Conservation (phyloP, 1,140 invertebrate species). For the Cydia amplana region DNA sequence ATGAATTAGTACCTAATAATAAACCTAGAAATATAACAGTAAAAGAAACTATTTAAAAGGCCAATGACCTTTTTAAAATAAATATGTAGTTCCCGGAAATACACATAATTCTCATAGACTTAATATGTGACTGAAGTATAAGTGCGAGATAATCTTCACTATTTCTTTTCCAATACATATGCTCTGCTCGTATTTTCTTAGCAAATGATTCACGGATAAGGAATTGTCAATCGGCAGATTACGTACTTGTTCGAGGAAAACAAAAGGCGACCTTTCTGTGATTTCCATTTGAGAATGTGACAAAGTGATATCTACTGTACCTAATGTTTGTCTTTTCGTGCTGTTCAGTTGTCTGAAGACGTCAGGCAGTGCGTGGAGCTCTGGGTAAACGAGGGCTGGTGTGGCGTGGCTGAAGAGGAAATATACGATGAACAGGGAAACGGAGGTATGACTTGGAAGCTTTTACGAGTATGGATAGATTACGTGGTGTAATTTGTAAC, state of each 20-base stretch:
- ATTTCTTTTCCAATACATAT: neutral
- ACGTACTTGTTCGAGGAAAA: conserved; percentile 11
- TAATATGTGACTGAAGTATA: neutral
- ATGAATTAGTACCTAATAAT: neutral
- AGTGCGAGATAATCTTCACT: neutral
- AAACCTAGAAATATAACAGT: neutral
- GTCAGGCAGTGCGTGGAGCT: conserved; percentile 70
- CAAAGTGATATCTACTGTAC: neutral
- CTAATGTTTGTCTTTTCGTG: neutral
- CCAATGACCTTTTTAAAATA: neutral
- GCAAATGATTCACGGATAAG: neutral
- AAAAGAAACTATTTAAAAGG: neutral
- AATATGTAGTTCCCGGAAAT: neutral
- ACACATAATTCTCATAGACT: neutral
- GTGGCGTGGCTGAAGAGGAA: conserved; percentile 71
- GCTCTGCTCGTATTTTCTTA: neutral
- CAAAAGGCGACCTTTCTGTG: neutral
- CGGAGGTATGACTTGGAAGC: conserved; percentile 45
- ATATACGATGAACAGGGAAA: conserved; percentile 63
- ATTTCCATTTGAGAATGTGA: neutral
- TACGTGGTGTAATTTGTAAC: neutral
- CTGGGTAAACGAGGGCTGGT: conserved; percentile 72
- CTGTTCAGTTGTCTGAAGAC: conserved; percentile 71
- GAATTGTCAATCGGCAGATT: conserved; percentile 13
- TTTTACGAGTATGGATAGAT: neutral